Evolutionary conservation across 2,797 vertebrate species (phyloP).

Genomic region (Xiphophorus birchmanni): DNA sequence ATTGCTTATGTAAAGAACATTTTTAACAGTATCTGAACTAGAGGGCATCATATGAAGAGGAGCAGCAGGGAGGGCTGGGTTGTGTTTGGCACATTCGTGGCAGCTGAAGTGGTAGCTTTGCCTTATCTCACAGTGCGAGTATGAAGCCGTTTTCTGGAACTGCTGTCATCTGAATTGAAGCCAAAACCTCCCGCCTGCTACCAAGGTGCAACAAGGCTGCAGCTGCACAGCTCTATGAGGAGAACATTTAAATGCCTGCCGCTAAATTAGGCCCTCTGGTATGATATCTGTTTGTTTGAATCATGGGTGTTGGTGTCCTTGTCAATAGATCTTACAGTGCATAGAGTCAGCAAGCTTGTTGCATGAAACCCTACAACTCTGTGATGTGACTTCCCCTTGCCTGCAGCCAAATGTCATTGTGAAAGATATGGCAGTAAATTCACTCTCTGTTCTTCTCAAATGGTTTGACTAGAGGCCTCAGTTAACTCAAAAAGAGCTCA

Average conservation of each 20-base stretch:
- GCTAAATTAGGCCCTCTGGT: conserved; percentile 62
- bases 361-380: conserved; percentile 4
- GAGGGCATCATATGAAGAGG: conserved; percentile 23
- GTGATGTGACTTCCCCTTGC: conserved; percentile 11
- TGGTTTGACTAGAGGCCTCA: conserved; percentile 39
- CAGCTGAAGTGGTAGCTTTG: conserved; percentile 54
- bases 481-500: conserved; percentile 27
- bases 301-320: conserved; percentile 51
- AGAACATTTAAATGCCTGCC: conserved; percentile 65
- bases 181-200: conserved; percentile 57
- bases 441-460: conserved; percentile 19
- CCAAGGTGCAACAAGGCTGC: conserved; percentile 53
- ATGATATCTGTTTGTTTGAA: conserved; percentile 46
- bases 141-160: conserved; percentile 42
- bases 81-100: conserved; percentile 48
- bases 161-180: conserved; percentile 53
- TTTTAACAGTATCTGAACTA: conserved; percentile 48
- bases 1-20: conserved; percentile 40
- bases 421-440: conserved; percentile 24
- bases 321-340: conserved; percentile 43
- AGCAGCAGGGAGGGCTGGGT: conserved; percentile 44
- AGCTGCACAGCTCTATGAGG: conserved; percentile 59
- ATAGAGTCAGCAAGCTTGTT: conserved; percentile 36
- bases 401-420: conserved; percentile 19
- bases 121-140: conserved; percentile 36